phyloP scores from a whole-genome alignment of 2,797 vertebrate genomes.

The Lagocephalus sceleratus region DNA sequence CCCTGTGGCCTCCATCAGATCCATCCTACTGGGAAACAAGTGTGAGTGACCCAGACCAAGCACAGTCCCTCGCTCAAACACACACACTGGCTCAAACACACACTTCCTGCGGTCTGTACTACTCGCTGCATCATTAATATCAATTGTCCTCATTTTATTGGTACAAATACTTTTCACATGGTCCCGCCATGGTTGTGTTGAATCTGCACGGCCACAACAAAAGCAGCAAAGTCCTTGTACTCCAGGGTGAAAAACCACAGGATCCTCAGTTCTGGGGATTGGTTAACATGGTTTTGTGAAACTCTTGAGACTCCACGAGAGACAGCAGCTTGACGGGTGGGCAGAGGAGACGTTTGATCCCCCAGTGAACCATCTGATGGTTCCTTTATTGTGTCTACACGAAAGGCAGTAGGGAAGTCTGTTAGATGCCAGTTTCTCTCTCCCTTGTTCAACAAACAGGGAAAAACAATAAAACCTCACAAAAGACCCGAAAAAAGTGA shows the following conservation, averaged over 20 bases:
- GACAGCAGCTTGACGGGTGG: constrained; percentile 36
- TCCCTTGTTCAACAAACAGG: too few relatives aligned
- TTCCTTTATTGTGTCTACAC: constrained; percentile 70
- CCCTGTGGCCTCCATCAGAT: constrained; percentile 78
- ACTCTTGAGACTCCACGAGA: constrained; percentile 53
- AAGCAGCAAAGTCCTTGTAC: constrained; percentile 49
- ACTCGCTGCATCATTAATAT: constrained; percentile 68
- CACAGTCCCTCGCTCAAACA: constrained; percentile 29
- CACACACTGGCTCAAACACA: constrained; percentile 30
- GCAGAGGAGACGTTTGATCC: constrained; percentile 38
- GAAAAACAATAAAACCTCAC: too few relatives aligned
- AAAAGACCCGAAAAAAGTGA: too few relatives aligned
- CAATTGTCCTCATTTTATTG: constrained; percentile 66
- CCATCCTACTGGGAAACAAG: constrained; percentile 77
- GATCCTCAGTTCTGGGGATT: constrained; percentile 50
- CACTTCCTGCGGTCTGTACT: constrained; percentile 47
- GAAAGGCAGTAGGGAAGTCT: constrained; percentile 49
- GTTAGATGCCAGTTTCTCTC: constrained; percentile 30
- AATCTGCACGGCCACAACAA: constrained; percentile 62
- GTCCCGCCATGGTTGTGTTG: constrained; percentile 47
- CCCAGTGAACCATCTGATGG: constrained; percentile 46
- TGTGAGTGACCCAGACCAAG: constrained; percentile 68
- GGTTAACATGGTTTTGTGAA: constrained; percentile 72
- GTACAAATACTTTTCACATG: constrained; percentile 71
- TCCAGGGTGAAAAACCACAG: constrained; percentile 53